These are phyloP conservation scores for Poeciliopsis infans DNA, from an alignment of 2,797 vertebrate genomes.

Conservation along the genomic window DNA sequence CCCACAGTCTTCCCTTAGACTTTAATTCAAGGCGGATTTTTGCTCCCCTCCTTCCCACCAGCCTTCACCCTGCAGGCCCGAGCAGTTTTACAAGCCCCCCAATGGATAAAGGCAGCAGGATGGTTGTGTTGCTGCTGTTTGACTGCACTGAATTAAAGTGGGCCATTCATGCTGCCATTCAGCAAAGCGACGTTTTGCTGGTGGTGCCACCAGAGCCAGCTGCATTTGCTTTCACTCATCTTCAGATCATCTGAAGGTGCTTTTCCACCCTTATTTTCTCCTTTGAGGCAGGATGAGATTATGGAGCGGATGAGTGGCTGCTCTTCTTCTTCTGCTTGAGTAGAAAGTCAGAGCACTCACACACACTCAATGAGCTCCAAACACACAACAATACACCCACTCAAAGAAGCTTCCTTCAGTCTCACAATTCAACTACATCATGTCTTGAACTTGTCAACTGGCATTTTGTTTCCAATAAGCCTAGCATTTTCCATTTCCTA, in stretches of 20 bases:
- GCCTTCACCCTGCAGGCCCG: constrained; percentile 35
- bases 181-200: constrained; percentile 59
- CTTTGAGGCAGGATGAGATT: constrained; percentile 60
- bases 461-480: background rate
- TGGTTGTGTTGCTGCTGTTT: constrained; percentile 68
- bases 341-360: constrained; percentile 30
- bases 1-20: constrained; percentile 83
- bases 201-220: constrained; percentile 61
- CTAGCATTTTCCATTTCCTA: background rate
- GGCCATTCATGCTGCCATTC: constrained; percentile 78
- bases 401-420: background rate
- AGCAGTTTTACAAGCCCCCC: constrained; percentile 77
- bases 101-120: constrained; percentile 74
- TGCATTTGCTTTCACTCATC: constrained; percentile 73
- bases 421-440: background rate
- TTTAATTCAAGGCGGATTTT: constrained; percentile 76
- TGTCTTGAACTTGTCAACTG: background rate
- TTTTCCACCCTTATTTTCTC: constrained; percentile 53
- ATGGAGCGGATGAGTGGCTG: constrained; percentile 52
- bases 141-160: constrained; percentile 81
- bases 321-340: constrained; percentile 40
- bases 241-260: constrained; percentile 67
- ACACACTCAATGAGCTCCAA: background rate
- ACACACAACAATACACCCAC: background rate
- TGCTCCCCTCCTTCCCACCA: constrained; percentile 58